Evolutionary conservation across 2,888 invertebrate species (phyloP).

Genomic region (Plebejus melissa): DNA sequence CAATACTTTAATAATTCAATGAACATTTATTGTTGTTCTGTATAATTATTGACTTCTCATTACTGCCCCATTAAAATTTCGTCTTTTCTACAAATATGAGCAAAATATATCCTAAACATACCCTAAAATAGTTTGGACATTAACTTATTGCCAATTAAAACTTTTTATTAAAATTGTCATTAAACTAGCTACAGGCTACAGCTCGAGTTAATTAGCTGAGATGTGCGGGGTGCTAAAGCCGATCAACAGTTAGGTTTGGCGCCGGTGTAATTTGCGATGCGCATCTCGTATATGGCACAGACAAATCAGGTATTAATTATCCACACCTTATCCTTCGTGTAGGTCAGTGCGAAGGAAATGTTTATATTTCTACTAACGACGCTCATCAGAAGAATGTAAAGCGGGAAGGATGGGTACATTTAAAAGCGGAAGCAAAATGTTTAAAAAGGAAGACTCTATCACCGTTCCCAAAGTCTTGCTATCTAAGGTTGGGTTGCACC

Average conservation of each 20-base stretch:
- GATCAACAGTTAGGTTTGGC: conserved; percentile 72
- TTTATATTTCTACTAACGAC: conserved; percentile 19
- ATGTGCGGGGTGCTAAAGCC: conserved; percentile 55
- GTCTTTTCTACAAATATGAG: not conserved
- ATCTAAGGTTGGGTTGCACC: too few species aligned
- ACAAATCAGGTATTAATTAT: conserved; percentile 72
- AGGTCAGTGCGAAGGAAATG: conserved; percentile 40
- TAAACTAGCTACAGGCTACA: not conserved
- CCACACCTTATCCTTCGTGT: conserved; percentile 58
- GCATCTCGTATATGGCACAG: conserved; percentile 69
- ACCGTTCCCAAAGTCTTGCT: too few species aligned
- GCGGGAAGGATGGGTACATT: not conserved
- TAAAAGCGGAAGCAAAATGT: not conserved
- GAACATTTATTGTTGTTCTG: too few species aligned
- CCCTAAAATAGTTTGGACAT: not conserved
- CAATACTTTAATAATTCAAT: too few species aligned
- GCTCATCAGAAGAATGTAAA: not conserved
- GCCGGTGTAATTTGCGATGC: conserved; percentile 70
- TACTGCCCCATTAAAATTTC: not conserved
- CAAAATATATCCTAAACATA: not conserved
- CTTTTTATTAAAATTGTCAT: not conserved
- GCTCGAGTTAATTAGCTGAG: conserved; percentile 32
- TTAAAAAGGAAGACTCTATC: too few species aligned
- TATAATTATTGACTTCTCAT: too few species aligned
- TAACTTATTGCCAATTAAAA: not conserved